These are phyloP conservation scores for Triops longicaudatus DNA, from an alignment of 1,140 invertebrate species.

Conservation along the genomic window DNA sequence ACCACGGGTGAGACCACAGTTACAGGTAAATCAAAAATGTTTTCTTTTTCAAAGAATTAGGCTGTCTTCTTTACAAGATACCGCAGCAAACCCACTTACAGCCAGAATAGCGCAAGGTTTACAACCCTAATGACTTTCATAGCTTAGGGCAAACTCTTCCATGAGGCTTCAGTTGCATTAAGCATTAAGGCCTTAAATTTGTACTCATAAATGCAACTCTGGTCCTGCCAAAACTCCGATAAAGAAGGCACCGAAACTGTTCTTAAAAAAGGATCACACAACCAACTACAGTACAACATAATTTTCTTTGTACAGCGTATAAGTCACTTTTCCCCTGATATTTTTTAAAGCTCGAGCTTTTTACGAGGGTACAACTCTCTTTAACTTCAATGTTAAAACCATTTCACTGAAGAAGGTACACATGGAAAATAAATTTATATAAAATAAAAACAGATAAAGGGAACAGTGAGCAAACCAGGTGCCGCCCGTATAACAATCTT, in stretches of 20 bases:
- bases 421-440: background rate
- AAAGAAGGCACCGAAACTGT: conserved; percentile 6
- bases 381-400: background rate
- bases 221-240: background rate
- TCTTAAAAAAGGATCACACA: background rate
- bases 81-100: background rate
- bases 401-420: background rate
- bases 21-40: background rate
- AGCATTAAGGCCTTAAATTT: background rate
- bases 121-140: background rate
- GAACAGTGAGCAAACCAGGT: conserved; percentile 14
- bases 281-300: background rate
- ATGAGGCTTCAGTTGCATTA: background rate
- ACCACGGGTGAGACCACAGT: conserved; percentile 13
- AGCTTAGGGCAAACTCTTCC: background rate
- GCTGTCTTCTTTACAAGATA: conserved; percentile 11
- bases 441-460: background rate
- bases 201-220: conserved; percentile 7
- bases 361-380: background rate
- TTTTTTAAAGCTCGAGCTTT: conserved; percentile 3
- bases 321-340: conserved; percentile 1
- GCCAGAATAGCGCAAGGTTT: background rate
- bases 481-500: conserved; percentile 18
- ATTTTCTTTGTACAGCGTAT: background rate
- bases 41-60: background rate